These are phyloP conservation scores for Pitangus sulphuratus DNA, from an alignment of 2,797 vertebrate genomes.

Conservation along the genomic window DNA sequence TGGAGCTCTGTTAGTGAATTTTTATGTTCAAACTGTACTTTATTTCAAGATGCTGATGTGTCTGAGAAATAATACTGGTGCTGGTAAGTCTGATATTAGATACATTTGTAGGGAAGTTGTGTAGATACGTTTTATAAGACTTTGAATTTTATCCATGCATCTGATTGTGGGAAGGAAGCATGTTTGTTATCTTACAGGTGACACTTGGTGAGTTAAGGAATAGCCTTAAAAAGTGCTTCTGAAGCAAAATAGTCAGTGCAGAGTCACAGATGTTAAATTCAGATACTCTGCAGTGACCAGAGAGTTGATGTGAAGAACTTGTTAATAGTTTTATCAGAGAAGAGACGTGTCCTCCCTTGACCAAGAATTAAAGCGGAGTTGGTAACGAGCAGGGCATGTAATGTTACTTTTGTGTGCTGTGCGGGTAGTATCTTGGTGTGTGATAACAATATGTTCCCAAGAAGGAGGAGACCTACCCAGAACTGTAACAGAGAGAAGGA, in stretches of 20 bases:
- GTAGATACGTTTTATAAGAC: background rate
- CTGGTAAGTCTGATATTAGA: background rate
- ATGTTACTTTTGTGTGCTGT: background rate
- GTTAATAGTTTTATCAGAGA: background rate
- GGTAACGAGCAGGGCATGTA: background rate
- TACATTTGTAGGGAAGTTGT: background rate
- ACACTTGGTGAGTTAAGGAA: background rate
- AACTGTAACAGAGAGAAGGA: background rate
- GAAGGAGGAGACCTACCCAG: background rate
- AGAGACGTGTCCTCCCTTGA: background rate
- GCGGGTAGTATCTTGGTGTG: accelerated
- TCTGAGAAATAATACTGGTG: background rate
- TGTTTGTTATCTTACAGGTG: background rate
- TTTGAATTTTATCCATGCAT: background rate
- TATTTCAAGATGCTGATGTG: background rate
- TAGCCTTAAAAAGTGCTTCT: background rate
- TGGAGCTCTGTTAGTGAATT: background rate
- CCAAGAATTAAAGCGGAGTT: background rate
- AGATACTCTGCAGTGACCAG: background rate
- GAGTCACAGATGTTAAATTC: background rate
- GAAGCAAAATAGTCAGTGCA: background rate
- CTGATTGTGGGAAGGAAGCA: background rate
- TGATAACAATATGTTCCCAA: background rate
- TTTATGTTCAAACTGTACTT: background rate
- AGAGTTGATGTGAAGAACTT: background rate